Percentiles rank a stretch among this genome's conserved stretches.
Conservation (phyloP, 2,888 invertebrate genomes). For the Xanthorhoe designata region DNA sequence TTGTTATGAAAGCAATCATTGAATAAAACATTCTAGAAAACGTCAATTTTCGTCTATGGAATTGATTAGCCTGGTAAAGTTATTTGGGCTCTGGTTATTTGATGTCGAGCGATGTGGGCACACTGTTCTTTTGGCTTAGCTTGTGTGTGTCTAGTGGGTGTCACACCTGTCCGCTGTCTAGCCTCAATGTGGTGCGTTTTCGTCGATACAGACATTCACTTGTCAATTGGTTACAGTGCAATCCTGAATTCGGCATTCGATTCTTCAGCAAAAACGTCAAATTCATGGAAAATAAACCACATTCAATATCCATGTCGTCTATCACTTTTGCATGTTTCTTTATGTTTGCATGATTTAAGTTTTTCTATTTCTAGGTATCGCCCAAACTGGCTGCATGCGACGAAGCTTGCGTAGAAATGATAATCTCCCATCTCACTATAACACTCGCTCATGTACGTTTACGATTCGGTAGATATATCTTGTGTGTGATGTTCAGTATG, state of each 20-base stretch:
- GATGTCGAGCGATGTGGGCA: conserved; percentile 70
- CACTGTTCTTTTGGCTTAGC: conserved; percentile 76
- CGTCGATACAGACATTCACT: conserved; percentile 48
- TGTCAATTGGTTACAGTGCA: conserved; percentile 25
- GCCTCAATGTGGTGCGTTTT: conserved; percentile 51
- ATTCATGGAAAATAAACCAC: conserved; percentile 43
- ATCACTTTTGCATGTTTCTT: conserved; percentile 34
- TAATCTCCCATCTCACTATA: conserved; percentile 67
- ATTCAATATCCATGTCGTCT: conserved; percentile 37
- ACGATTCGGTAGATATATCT: conserved; percentile 11
- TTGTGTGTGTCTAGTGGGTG: conserved; percentile 66
- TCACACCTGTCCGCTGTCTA: conserved; percentile 46
- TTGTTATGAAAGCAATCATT: conserved; percentile 10
- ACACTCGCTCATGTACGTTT: conserved; percentile 79
- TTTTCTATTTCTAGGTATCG: conserved; percentile 73
- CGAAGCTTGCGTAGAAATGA: conserved; percentile 75
- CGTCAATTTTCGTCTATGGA: conserved; percentile 23
- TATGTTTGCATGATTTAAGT: conserved; percentile 61
- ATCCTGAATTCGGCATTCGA: conserved; percentile 32
- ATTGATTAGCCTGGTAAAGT: conserved; percentile 47
- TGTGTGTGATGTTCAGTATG: conserved; percentile 12
- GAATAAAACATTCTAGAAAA: not conserved
- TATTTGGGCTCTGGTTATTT: conserved; percentile 69
- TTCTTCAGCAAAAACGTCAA: conserved; percentile 30
- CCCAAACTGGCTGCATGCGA: conserved; percentile 75